Percentiles rank a stretch among this genome's conserved stretches.
Conservation (phyloP, 2,797 vertebrate species). For the Epinephelus malabaricus region DNA sequence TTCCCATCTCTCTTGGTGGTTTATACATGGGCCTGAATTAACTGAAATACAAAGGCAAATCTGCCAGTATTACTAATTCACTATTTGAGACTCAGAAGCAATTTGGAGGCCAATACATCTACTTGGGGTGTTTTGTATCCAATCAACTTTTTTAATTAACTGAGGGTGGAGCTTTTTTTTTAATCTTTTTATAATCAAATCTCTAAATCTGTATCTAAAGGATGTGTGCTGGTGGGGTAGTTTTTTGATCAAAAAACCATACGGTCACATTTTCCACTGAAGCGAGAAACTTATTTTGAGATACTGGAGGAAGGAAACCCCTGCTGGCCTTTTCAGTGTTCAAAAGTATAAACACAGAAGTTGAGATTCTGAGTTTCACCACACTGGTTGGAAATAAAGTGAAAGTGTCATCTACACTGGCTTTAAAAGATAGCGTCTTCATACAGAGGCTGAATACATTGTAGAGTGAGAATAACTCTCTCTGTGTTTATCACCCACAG, state of each 20-base stretch:
- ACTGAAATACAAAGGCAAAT: slow-evolving; percentile 24
- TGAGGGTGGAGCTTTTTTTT: slow-evolving; percentile 9
- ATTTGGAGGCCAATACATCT: slow-evolving; percentile 28
- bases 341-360: background rate
- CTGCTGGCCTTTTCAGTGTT: background rate
- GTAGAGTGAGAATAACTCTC: slow-evolving; percentile 4
- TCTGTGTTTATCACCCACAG: slow-evolving; percentile 16
- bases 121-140: slow-evolving; percentile 11
- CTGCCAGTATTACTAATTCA: background rate
- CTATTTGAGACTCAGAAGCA: slow-evolving; percentile 21
- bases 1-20: background rate
- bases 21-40: background rate
- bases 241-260: background rate
- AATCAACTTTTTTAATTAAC: slow-evolving; percentile 45
- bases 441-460: background rate
- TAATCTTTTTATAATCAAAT: slow-evolving; percentile 25
- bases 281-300: slow-evolving; percentile 27
- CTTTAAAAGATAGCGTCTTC: background rate
- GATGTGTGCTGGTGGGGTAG: background rate
- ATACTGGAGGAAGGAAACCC: slow-evolving; percentile 5
- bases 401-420: background rate
- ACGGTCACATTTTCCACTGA: background rate
- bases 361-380: background rate
- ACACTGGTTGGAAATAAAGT: background rate
- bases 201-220: slow-evolving; percentile 18